These are phyloP conservation scores for Toxotes chatareus DNA, from an alignment of 2,113 vertebrate genomes.

Conservation along the genomic window DNA sequence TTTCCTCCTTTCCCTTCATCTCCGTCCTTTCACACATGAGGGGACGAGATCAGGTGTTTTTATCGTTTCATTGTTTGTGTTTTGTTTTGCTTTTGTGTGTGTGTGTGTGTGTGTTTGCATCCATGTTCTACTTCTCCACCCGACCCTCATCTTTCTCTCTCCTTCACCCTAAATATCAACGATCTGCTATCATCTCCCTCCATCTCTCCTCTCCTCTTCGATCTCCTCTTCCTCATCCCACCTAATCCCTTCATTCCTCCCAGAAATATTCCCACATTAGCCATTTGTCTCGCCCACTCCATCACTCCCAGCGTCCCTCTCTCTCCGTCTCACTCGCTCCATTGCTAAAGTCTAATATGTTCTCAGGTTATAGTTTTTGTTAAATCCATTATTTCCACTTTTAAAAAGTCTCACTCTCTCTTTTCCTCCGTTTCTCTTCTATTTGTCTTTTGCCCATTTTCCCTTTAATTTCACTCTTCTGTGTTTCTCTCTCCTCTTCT, in stretches of 20 bases:
- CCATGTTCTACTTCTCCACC: too few species aligned
- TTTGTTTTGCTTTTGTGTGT: too few species aligned
- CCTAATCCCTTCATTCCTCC: conserved; percentile 7
- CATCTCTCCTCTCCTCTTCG: neutral
- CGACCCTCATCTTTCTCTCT: neutral
- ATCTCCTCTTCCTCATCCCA: neutral
- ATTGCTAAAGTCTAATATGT: neutral
- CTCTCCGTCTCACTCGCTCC: conserved; percentile 14
- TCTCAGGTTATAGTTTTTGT: neutral
- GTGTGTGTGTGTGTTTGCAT: too few species aligned
- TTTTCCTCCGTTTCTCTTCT: neutral
- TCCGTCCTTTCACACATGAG: too few species aligned
- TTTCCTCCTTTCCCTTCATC: neutral
- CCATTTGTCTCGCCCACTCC: conserved; percentile 49
- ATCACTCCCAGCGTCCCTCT: conserved; percentile 45
- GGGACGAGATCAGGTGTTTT: too few species aligned
- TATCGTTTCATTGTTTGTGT: too few species aligned
- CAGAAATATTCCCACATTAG: conserved; percentile 21
- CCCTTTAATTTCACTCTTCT: neutral
- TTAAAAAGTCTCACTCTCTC: neutral
- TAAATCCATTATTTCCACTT: neutral
- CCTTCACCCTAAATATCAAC: neutral
- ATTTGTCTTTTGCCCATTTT: too few species aligned
- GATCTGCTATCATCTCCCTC: neutral
- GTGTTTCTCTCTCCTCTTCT: neutral